phyloP scores from a whole-genome alignment of 2,113 vertebrate genomes.

The Apistogramma diplotaenia region DNA sequence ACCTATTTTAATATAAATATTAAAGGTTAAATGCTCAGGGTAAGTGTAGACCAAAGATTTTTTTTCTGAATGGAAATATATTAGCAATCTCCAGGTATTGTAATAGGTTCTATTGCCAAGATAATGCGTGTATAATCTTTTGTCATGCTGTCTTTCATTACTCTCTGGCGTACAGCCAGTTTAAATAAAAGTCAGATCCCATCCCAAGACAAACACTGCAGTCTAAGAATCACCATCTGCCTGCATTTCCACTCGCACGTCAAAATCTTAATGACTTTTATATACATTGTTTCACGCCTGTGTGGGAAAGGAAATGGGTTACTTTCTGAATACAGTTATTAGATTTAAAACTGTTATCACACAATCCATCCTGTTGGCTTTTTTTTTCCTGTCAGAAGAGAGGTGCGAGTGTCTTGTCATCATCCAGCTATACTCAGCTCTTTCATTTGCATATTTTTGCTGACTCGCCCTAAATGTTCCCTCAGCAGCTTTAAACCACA shows the following conservation, averaged over 20 bases:
- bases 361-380: not conserved
- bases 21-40: not conserved
- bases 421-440: not conserved
- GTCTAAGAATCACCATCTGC: conserved; percentile 25
- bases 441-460: not conserved
- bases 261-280: not conserved
- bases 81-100: not conserved
- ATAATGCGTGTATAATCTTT: conserved; percentile 18
- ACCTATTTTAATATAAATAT: not conserved
- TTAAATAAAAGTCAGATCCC: not conserved
- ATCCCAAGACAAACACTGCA: not conserved
- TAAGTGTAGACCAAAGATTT: not conserved
- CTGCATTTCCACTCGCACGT: not conserved
- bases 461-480: not conserved
- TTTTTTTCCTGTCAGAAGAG: not conserved
- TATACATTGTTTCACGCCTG: not conserved
- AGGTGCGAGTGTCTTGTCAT: not conserved
- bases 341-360: not conserved
- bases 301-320: not conserved
- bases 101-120: not conserved
- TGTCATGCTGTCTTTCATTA: conserved; percentile 45
- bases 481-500: not conserved
- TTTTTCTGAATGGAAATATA: not conserved
- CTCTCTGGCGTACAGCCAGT: conserved; percentile 34
- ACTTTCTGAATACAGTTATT: not conserved